Base-by-base conservation (phyloP, 1,140 invertebrate genomes). In the Fopius arisanus region DNA sequence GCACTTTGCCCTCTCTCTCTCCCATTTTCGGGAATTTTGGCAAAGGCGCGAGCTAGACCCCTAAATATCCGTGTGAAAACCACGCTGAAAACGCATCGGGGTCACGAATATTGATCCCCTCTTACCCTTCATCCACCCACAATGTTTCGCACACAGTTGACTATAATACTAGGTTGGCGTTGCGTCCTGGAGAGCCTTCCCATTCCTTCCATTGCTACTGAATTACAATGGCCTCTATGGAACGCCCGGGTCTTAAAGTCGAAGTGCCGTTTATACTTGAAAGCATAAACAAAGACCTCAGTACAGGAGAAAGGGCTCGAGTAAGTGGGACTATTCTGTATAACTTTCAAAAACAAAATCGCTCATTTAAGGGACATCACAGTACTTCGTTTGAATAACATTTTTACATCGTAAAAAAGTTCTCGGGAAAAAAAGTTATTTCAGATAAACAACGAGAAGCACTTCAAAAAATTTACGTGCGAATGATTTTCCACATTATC, bases 191-290 rank as follows among this genome's bases (percentile, higher is more conserved):
- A 79, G 76, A 75, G 75, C 75, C 76, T 79, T 79, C 73, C 75
- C 74, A 79, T 67, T 73, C 65, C 63, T 67, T 40, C 43, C 54
- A 70, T 78, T 79, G 75, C 78, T 79, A 77, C 76, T 79, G 78
- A 82, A 79, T 79, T 78, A 78, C 78, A 82, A 79, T 82, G 76
- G 79, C 78, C 77, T 80, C 77, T 71, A 74, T 75, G 77, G 76
- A 79, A 79, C 79, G 77, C 28, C 9, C 6, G 23, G 79, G 77
- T 79, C 79, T 82, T 82, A 78, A 80, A 80, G 76, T 79, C 77
- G 75, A 78, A 80, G 78, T 79, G 78, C 80, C 77, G 79, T 79
- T 80, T 59, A 48, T 79, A 78, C 78, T 71, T 74, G 77, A 75
- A 79, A 79, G 79, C 79, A 80, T 80, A 82, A 80, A 80, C 79